Base-by-base conservation (phyloP, 2,113 vertebrate genomes). In the Clarias gariepinus region DNA sequence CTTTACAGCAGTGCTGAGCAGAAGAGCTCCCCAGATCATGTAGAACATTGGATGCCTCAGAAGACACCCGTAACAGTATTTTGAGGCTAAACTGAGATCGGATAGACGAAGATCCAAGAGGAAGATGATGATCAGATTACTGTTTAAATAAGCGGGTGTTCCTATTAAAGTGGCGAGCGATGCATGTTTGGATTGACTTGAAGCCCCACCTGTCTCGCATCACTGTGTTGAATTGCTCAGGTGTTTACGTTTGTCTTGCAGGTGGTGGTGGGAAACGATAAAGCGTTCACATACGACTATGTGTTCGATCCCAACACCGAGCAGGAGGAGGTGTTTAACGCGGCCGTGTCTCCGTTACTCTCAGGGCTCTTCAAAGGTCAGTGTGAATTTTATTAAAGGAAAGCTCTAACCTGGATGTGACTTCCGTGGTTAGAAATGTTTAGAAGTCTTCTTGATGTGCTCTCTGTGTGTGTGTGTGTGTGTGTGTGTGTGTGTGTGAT, bases 281-380 rank as follows among this genome's bases (percentile, higher is more conserved):
- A 99, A 76, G 93, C 96, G 0, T 99, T 99, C 92, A 99, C 98
- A 0, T 99, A 97, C 0, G 98, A 99, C 87, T 98, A 96, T 83
- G 97, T 99, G 8, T 99, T 98, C 87, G 98, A 99, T 88, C 96
- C 98, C 0, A 94, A 94, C 11, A 92, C 94, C 0, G 98, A 99
- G 88, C 98, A 99, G 91, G 98, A 99, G 77, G 98, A 99, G 85
- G 97, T 99, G 9, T 99, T 97, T 91, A 96, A 69, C 84, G 92
- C 94, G 0, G 95, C 96, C 0, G 96, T 99, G 2, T 95, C 94
- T 0, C 95, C 97, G 0, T 94, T 99, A 77, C 87, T 99, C 78
- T 88, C 88, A 28, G 98, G 97, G 57, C 92, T 99, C 89, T 98
- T 99, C 92, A 98, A 97, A 97, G 98, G 98, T 98, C 55, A 80